These are phyloP conservation scores for rat (Rattus norvegicus) DNA, from an alignment of 2,113 vertebrate species.

Conservation along the genomic window DNA sequence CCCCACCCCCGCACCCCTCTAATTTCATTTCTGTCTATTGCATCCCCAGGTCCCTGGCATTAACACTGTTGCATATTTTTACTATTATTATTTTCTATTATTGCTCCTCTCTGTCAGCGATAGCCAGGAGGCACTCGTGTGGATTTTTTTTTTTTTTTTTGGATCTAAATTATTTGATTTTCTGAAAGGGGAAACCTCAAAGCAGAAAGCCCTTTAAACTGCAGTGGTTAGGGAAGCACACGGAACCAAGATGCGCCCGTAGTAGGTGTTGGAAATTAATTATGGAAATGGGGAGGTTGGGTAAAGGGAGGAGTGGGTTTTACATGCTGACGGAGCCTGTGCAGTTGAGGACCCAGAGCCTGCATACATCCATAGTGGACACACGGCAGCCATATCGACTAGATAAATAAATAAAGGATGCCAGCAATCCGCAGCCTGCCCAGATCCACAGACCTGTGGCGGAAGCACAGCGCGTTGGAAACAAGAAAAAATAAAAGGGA, in stretches of 20 bases:
- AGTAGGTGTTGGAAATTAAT: conserved; percentile 83
- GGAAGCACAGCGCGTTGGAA: conserved; percentile 30
- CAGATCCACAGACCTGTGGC: rapidly evolving
- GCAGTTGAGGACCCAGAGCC: not conserved
- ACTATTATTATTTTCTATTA: conserved; percentile 87
- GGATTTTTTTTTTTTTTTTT: conserved; percentile 80
- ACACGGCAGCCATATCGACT: not conserved
- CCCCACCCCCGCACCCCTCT: conserved; percentile 79
- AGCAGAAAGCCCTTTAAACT: conserved; percentile 82
- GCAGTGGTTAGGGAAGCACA: conserved; percentile 69
- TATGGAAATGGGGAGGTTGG: conserved; percentile 56
- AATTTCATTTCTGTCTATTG: conserved; percentile 87
- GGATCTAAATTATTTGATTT: conserved; percentile 83
- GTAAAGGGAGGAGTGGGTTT: conserved; percentile 70
- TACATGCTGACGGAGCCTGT: conserved; percentile 26
- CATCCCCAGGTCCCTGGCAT: conserved; percentile 84
- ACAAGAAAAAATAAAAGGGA: conserved; percentile 56
- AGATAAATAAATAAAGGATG: not conserved
- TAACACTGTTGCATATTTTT: conserved; percentile 84
- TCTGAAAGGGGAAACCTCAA: conserved; percentile 83
- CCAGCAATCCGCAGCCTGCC: not conserved
- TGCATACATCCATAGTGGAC: rapidly evolving
- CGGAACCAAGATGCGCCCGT: conserved; percentile 65
- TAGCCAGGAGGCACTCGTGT: conserved; percentile 83
- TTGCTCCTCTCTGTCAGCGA: conserved; percentile 75